These are phyloP conservation scores for Hypotaenidia okinawae DNA, from an alignment of 2,797 vertebrate species.

Conservation along the genomic window DNA sequence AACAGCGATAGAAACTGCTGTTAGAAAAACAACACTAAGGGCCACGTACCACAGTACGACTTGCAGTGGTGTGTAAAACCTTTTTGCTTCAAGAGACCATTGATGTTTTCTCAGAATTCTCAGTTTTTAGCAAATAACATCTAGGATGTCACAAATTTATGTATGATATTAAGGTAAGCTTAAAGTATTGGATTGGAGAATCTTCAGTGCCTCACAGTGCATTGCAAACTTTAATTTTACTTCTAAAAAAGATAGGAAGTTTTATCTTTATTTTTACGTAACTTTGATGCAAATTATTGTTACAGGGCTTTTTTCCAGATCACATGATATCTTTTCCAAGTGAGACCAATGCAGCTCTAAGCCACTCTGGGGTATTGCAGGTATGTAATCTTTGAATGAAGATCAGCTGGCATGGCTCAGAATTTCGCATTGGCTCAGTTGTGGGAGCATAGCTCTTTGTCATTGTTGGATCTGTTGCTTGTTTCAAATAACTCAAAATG, in stretches of 20 bases:
- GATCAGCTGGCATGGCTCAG: neutral
- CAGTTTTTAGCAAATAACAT: neutral
- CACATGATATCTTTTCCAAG: conserved; percentile 92
- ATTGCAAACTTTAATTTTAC: neutral
- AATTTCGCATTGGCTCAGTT: neutral
- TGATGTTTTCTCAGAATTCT: neutral
- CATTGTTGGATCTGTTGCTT: neutral
- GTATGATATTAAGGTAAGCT: neutral
- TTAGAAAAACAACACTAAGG: neutral
- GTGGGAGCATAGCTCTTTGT: neutral
- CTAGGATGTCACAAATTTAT: neutral
- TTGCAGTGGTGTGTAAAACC: neutral
- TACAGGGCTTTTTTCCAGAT: conserved; percentile 94
- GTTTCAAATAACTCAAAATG: neutral
- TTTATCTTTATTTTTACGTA: neutral
- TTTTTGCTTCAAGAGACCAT: neutral
- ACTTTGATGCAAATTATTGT: conserved; percentile 52
- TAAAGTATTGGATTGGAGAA: neutral
- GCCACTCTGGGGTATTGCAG: conserved; percentile 90
- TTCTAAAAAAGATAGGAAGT: neutral
- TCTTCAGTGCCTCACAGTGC: neutral
- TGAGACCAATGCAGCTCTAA: conserved; percentile 85
- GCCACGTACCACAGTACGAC: neutral
- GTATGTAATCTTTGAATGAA: conserved; percentile 73
- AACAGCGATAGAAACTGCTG: neutral